These are phyloP conservation scores for Galaxea fascicularis DNA, from an alignment of 92 coral and sea anemone genomes.

Conservation along the genomic window DNA sequence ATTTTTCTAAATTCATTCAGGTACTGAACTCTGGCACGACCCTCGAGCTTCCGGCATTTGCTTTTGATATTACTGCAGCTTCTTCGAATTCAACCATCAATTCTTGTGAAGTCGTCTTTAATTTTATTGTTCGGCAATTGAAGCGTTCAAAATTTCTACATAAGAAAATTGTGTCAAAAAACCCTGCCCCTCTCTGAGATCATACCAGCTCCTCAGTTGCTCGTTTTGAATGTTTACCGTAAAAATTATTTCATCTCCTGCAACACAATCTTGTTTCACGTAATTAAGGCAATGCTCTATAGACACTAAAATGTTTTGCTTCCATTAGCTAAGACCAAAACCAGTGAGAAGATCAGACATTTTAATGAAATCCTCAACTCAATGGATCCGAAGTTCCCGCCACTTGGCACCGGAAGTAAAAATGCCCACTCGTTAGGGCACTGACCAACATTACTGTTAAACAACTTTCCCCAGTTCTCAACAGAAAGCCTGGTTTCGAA, in stretches of 20 bases:
- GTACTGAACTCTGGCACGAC: slow-evolving; percentile 33
- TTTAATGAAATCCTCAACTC: not conserved
- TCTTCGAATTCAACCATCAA: slow-evolving; percentile 40
- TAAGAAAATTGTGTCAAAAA: slow-evolving; percentile 12
- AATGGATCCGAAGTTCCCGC: not conserved
- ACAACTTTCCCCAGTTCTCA: no score
- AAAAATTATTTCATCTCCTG: slow-evolving; percentile 24
- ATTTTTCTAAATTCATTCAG: slow-evolving; percentile 27
- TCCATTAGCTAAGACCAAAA: slow-evolving; percentile 33
- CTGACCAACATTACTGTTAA: slow-evolving; percentile 26
- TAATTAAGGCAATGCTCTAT: slow-evolving; percentile 37
- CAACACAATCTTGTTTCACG: slow-evolving; percentile 1
- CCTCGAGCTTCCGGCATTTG: slow-evolving; percentile 39
- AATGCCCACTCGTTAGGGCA: slow-evolving; percentile 3
- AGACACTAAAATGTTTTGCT: slow-evolving; percentile 25
- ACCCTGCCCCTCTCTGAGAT: slow-evolving; percentile 40
- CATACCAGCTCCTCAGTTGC: slow-evolving; percentile 40
- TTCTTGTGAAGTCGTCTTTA: slow-evolving; percentile 47
- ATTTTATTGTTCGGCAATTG: slow-evolving; percentile 28
- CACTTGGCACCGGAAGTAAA: not conserved
- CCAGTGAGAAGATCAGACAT: slow-evolving; percentile 7
- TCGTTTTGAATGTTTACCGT: slow-evolving; percentile 35
- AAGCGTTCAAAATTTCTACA: slow-evolving; percentile 46
- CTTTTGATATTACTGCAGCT: slow-evolving; percentile 46
- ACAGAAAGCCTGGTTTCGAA: no score